Base-by-base conservation (phyloP, 1,140 invertebrate genomes). In the Lethocerus indicus region DNA sequence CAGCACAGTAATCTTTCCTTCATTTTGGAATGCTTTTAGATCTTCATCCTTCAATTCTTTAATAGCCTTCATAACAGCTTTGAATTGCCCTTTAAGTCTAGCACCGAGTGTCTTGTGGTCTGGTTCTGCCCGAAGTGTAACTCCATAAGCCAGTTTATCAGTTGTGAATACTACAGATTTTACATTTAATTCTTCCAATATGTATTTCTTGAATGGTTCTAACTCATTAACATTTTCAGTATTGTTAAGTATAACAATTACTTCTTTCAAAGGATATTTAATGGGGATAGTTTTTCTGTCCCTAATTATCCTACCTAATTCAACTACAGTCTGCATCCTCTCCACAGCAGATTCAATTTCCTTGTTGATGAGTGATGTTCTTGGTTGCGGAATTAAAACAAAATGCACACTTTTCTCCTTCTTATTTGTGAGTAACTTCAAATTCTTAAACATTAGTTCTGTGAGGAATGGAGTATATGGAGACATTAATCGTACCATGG, bases 381-480 rank as follows among this genome's bases (percentile, higher is more conserved):
- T 75, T 1, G 81, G 67, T 37, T 77, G 69, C 1, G 92, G 89
- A 47, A 95, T 74, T 80, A 90, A 83, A 53, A 90, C 74, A 61
- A 84, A 95, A 61, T 95, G 90, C 1, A 95, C 78, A 59, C 86
- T 89, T 23, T 76, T 76, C 35, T 70, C 63, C 26, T 61, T 60
- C 32, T 73, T 70, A 4, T 60, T 50, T 13, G 58, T 59, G 18
- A 60, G 47, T 52, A 46, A 56, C 56, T 75, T 74, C 50, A 98
- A 63, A 45, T 85, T 84, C 63, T 94, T 87, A 66, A 90, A 99
- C 77, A 99, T 94, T 24, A 83, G 77, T 67, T 99, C 96, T 16
- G 91, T 87, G 16, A 99, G 69, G 65, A 95, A 99, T 1, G 96
- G 96, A 3, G 91, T 95, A 66, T 98, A 97, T 0, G 96, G 91